Evolutionary conservation across 2,797 vertebrate genomes (phyloP).

Genomic region (Alca torda): DNA sequence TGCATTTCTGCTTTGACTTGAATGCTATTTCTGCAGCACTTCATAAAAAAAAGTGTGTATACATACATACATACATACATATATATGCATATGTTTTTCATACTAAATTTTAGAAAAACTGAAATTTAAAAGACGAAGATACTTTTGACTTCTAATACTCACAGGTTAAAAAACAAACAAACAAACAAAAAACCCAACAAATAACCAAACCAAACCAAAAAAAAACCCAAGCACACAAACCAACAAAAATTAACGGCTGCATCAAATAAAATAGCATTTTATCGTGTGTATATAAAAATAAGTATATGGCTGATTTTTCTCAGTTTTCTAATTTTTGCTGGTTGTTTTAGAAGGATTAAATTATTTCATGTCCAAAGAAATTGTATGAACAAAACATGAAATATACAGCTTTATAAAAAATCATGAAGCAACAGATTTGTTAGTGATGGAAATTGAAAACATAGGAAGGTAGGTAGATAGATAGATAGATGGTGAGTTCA

Average conservation of each 20-base stretch:
- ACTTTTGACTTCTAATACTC: neutral
- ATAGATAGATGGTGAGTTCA: neutral
- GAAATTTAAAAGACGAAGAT: neutral
- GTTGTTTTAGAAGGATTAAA: neutral
- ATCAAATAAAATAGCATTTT: neutral
- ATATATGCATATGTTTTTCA: neutral
- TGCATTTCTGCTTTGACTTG: neutral
- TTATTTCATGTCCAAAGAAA: neutral
- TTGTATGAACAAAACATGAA: neutral
- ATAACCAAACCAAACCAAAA: neutral
- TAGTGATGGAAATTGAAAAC: neutral
- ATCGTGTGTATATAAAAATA: neutral
- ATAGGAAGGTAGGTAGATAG: neutral
- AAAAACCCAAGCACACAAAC: accelerated
- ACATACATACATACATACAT: too few relatives aligned
- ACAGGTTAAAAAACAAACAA: neutral
- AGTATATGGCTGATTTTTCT: accelerated
- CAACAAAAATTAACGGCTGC: neutral
- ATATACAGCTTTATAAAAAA: neutral
- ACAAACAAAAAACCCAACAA: too few relatives aligned
- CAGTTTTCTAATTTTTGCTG: neutral
- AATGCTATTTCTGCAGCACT: neutral
- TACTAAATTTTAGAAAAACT: neutral
- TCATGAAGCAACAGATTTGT: neutral
- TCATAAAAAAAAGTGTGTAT: neutral